Percentiles rank a stretch among this genome's conserved stretches.
Evolutionary conservation across 2,888 invertebrate species (phyloP).

Genomic region (Diplazon laetatorius): DNA sequence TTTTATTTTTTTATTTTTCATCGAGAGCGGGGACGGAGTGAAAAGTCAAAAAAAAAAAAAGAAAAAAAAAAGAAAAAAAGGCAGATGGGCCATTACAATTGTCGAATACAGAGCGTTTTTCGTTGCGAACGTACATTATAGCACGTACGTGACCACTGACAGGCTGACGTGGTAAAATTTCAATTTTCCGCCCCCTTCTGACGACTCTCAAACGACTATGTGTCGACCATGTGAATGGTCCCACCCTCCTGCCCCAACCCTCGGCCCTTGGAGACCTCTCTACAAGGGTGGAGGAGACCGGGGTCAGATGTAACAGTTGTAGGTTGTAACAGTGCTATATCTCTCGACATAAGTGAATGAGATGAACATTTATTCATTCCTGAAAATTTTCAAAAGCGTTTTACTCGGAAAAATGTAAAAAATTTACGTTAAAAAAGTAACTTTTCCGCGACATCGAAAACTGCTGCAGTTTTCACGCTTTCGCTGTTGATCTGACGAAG

Average conservation of each 20-base stretch:
- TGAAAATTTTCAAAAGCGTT: no score
- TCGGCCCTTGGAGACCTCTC: background rate
- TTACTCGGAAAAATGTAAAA: no score
- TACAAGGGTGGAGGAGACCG: no score
- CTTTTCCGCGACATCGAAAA: no score
- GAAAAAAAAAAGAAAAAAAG: no score
- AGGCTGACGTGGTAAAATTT: constrained; percentile 39
- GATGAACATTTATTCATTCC: no score
- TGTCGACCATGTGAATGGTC: constrained; percentile 12
- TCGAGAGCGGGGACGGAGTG: constrained; percentile 3
- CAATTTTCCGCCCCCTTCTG: constrained; percentile 28
- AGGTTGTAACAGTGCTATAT: background rate
- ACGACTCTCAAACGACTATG: constrained; percentile 26
- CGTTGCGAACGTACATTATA: constrained; percentile 15
- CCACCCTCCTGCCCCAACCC: background rate
- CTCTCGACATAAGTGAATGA: no score
- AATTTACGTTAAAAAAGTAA: no score
- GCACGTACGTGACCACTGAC: constrained; percentile 23
- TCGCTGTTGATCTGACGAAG: no score
- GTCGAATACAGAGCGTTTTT: constrained; percentile 30
- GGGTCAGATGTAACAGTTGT: no score
- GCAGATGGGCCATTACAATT: constrained; percentile 22
- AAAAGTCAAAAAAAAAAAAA: constrained; percentile 22
- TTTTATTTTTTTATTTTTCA: constrained; percentile 3
- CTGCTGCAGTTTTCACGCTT: no score